Evolutionary conservation across 37 sponge, comb jelly and placozoan species (phyloP).

Genomic region (Spongia lamella): DNA sequence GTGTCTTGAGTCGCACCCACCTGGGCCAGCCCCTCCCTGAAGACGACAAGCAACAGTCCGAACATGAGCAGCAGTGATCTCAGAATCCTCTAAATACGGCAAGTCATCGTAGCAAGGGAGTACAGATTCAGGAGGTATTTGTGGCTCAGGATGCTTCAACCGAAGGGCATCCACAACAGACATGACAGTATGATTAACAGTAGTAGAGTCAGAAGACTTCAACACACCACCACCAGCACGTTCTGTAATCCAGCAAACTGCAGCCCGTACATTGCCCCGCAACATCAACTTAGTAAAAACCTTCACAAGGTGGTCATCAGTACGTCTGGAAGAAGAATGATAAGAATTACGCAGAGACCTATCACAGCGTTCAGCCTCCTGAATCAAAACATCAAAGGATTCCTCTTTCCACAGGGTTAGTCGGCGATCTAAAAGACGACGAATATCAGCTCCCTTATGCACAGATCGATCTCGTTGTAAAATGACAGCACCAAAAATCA

Average conservation of each 20-base stretch:
- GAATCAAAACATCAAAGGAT: slow-evolving; percentile 10
- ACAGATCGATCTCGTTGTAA: slow-evolving; percentile 20
- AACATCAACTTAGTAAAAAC: slow-evolving; percentile 27
- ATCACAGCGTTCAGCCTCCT: slow-evolving; percentile 17
- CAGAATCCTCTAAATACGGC: slow-evolving; percentile 20
- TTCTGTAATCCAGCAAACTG: slow-evolving; percentile 12
- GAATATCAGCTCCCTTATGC: slow-evolving; percentile 6
- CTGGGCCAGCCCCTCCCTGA: slow-evolving; percentile 47
- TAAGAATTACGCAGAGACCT: neutral
- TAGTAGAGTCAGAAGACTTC: too few relatives aligned
- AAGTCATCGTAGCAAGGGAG: slow-evolving; percentile 18
- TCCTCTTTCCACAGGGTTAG: slow-evolving; percentile 8
- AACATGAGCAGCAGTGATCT: slow-evolving; percentile 32
- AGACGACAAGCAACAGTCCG: slow-evolving; percentile 17
- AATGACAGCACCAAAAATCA: slow-evolving; percentile 13
- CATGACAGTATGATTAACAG: too few relatives aligned
- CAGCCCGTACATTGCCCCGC: slow-evolving; percentile 21
- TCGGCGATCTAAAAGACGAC: slow-evolving; percentile 2
- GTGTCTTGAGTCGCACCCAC: slow-evolving; percentile 12
- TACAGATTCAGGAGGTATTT: too few relatives aligned
- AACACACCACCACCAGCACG: slow-evolving; percentile 11
- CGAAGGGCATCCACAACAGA: too few relatives aligned
- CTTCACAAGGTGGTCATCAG: neutral
- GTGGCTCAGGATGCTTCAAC: too few relatives aligned
- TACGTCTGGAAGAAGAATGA: too few relatives aligned